phyloP scores from a whole-genome alignment of 2,113 vertebrate genomes.

The Cygnus atratus region DNA sequence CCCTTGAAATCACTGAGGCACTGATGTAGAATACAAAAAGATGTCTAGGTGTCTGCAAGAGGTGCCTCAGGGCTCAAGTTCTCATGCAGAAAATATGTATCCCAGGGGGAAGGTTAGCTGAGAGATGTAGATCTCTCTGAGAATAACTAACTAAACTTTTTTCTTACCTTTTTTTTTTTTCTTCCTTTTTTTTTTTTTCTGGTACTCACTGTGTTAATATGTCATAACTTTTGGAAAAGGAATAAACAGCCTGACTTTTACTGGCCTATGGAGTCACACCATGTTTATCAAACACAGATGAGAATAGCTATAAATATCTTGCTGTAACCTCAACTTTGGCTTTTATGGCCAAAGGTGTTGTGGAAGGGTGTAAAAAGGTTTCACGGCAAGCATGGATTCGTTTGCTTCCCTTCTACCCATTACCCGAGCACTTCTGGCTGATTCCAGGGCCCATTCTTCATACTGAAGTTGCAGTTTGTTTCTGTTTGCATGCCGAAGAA shows the following conservation, averaged over 20 bases:
- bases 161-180: too few species aligned
- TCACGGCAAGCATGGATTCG: neutral
- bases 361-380: neutral
- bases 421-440: neutral
- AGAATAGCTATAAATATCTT: constrained; percentile 21
- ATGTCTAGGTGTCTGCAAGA: neutral
- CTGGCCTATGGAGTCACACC: neutral
- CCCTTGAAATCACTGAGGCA: neutral
- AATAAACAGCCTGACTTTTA: constrained; percentile 45
- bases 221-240: neutral
- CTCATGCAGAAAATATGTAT: neutral
- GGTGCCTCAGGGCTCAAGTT: neutral
- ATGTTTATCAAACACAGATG: constrained; percentile 6
- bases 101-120: neutral
- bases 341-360: constrained; percentile 1
- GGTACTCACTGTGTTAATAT: neutral
- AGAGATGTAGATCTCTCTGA: neutral
- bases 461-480: neutral
- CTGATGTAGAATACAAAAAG: neutral
- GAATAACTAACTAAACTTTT: neutral
- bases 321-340: neutral
- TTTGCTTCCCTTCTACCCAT: neutral
- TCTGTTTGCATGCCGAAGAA: neutral
- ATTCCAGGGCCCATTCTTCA: neutral
- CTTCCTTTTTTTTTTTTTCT: too few species aligned